Conservation (phyloP, 2,797 vertebrate genomes). For the Acestrorhynchus altus region DNA sequence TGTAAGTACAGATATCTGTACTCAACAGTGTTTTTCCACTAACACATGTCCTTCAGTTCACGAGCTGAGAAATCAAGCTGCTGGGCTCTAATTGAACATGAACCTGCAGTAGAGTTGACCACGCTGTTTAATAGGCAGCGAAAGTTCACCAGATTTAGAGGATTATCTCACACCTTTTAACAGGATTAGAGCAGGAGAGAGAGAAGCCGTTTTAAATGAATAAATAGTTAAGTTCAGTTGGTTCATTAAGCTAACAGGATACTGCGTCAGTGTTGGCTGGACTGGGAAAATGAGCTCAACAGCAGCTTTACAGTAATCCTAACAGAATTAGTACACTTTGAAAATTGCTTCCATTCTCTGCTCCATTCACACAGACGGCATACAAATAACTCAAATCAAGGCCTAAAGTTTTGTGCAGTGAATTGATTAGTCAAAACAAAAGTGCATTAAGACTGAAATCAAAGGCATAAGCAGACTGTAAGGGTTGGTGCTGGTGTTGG, state of each 20-base stretch:
- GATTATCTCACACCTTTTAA: not conserved
- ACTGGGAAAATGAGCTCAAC: not conserved
- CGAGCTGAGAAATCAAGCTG: not conserved
- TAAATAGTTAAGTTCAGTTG: not conserved
- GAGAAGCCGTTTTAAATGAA: not conserved
- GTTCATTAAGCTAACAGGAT: no score
- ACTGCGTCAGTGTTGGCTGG: not conserved
- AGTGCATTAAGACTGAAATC: not conserved
- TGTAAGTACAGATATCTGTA: no score
- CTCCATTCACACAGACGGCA: not conserved
- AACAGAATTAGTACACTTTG: not conserved
- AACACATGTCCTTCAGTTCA: no score
- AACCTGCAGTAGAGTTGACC: not conserved
- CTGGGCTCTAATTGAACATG: not conserved
- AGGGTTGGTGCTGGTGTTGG: no score
- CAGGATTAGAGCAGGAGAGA: not conserved
- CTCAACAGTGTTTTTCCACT: not conserved
- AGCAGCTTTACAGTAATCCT: not conserved
- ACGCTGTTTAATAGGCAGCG: conserved; percentile 10
- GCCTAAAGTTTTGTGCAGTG: not conserved
- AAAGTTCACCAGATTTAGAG: conserved; percentile 1
- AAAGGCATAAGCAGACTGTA: not conserved
- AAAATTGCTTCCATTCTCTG: not conserved
- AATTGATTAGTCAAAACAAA: conserved; percentile 12
- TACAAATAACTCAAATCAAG: not conserved